phyloP scores from a whole-genome alignment of 2,888 invertebrate genomes.

The Panopea generosa region DNA sequence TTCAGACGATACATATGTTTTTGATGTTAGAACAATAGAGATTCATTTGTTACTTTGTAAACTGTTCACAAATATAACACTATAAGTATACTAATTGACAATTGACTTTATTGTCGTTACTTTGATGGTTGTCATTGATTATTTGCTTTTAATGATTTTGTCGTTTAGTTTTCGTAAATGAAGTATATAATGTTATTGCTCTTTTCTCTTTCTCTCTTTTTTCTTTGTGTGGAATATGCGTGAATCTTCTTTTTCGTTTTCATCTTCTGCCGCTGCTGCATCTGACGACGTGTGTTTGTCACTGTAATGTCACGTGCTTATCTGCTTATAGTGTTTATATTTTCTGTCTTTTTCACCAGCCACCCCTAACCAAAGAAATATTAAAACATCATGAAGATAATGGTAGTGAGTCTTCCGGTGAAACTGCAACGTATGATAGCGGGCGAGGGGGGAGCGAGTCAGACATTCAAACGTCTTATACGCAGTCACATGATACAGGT shows the following conservation, averaged over 20 bases:
- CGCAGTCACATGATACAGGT: constrained; percentile 59
- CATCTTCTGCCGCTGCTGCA: neutral
- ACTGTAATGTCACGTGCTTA: neutral
- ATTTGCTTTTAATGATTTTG: too few relatives aligned
- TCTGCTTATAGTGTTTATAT: constrained; percentile 11
- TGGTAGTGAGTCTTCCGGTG: constrained; percentile 79
- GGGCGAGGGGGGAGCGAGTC: constrained; percentile 82
- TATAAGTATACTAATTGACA: too few relatives aligned
- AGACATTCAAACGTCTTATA: constrained; percentile 72
- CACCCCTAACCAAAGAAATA: constrained; percentile 57
- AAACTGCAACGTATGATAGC: constrained; percentile 80
- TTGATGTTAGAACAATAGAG: too few relatives aligned
- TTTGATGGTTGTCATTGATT: too few relatives aligned
- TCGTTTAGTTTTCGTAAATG: too few relatives aligned
- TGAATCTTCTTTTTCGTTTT: neutral
- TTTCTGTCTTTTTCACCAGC: constrained; percentile 49
- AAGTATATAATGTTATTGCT: too few relatives aligned
- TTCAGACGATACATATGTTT: too few relatives aligned
- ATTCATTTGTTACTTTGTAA: too few relatives aligned
- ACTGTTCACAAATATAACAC: too few relatives aligned
- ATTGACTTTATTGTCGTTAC: too few relatives aligned
- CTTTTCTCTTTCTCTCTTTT: too few relatives aligned
- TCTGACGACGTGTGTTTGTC: neutral
- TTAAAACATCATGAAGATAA: constrained; percentile 71
- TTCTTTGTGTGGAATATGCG: neutral